These are phyloP conservation scores for Cryptoprocta ferox DNA, from an alignment of 2,797 vertebrate species.

Conservation along the genomic window DNA sequence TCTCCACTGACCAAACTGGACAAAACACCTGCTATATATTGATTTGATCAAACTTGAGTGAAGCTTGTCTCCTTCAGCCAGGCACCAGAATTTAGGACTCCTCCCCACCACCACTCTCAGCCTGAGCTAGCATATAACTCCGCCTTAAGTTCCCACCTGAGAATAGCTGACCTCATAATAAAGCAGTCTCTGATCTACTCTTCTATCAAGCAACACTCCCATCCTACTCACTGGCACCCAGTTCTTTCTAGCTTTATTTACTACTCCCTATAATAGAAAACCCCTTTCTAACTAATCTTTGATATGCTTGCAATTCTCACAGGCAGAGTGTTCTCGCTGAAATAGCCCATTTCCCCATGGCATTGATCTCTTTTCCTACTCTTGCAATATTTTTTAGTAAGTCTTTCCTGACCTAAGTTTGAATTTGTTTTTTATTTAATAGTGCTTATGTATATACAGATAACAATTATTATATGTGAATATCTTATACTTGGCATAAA, in stretches of 20 bases:
- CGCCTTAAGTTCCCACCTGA: not conserved
- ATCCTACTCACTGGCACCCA: too few species aligned
- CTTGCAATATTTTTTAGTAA: not conserved
- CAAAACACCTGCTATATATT: not conserved
- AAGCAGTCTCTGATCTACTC: not conserved
- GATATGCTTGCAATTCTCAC: not conserved
- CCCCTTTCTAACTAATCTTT: not conserved
- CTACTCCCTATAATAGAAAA: not conserved
- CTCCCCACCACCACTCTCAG: not conserved
- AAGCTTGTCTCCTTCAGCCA: not conserved
- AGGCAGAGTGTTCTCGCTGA: not conserved
- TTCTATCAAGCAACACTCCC: fast-evolving
- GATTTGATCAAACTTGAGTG: not conserved
- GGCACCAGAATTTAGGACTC: not conserved
- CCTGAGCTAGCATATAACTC: not conserved
- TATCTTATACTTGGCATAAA: not conserved
- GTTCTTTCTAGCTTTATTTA: not conserved
- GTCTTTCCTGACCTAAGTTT: not conserved
- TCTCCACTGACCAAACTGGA: not conserved
- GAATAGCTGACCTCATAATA: not conserved
- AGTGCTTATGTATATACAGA: not conserved
- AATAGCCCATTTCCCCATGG: not conserved
- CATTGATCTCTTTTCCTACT: not conserved
- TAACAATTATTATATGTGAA: not conserved
- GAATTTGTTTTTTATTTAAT: not conserved